phyloP scores from a whole-genome alignment of 1,140 invertebrate species.

The Chymomyza costata region DNA sequence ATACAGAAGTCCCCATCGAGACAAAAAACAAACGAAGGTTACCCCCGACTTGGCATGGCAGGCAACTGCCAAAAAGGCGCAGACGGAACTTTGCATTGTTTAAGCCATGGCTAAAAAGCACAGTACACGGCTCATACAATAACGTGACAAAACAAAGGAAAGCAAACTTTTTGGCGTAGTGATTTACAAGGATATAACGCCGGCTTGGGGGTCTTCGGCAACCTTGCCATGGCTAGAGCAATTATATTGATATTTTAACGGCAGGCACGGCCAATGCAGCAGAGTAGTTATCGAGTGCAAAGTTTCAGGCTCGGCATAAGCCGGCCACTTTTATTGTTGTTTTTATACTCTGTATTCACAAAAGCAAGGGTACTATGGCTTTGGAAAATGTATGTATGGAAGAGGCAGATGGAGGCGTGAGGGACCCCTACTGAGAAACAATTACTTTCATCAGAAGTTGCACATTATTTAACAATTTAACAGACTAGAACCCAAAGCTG shows the following conservation, averaged over 20 bases:
- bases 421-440: no score
- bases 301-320: no score
- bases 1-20: no score
- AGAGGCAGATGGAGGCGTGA: no score
- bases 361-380: no score
- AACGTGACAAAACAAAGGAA: slow-evolving; percentile 42
- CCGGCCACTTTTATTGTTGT: no score
- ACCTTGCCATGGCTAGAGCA: slow-evolving; percentile 22
- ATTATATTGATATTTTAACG: background rate
- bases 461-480: no score
- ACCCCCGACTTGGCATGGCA: background rate
- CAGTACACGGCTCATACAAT: slow-evolving; percentile 12
- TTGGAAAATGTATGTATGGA: no score
- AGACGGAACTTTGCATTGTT: slow-evolving; percentile 15
- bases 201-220: slow-evolving; percentile 23
- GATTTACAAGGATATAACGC: slow-evolving; percentile 40
- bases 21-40: slow-evolving; percentile 10
- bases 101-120: background rate
- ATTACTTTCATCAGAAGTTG: no score
- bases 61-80: slow-evolving; percentile 19
- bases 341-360: no score
- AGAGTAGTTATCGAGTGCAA: slow-evolving; percentile 14
- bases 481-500: no score
- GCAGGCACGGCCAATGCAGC: no score
- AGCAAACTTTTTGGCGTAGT: slow-evolving; percentile 36